Evolutionary conservation across 2,113 vertebrate genomes (phyloP).

Genomic region (Ctenomys sociabilis): DNA sequence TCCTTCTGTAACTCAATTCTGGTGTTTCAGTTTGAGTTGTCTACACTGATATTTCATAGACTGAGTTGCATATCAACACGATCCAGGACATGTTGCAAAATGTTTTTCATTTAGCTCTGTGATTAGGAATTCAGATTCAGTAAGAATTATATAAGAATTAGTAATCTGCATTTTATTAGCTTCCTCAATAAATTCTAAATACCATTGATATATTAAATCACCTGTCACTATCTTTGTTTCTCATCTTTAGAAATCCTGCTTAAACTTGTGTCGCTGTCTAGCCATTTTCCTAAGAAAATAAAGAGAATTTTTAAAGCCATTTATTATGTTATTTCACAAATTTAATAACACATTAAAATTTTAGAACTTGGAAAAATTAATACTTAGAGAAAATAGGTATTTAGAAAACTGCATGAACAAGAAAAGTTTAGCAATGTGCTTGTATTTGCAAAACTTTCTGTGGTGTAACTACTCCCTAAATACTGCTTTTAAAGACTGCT

Average conservation of each 20-base stretch:
- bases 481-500: neutral
- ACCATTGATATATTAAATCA: neutral
- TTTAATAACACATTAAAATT: neutral
- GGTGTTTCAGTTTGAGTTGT: too few relatives aligned
- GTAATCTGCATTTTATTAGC: neutral
- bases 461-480: neutral
- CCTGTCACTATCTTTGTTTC: neutral
- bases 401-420: neutral
- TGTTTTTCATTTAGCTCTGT: neutral
- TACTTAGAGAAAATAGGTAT: neutral
- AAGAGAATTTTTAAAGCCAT: neutral
- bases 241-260: neutral
- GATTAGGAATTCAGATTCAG: neutral
- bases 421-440: neutral
- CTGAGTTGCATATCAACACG: neutral
- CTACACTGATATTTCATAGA: neutral
- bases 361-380: constrained; percentile 21
- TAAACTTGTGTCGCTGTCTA: neutral
- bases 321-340: neutral
- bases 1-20: neutral
- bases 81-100: neutral
- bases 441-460: neutral
- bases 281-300: neutral
- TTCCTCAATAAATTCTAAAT: neutral
- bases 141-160: neutral